Conservation (phyloP, 2,797 vertebrate species). For the Cygnus olor region DNA sequence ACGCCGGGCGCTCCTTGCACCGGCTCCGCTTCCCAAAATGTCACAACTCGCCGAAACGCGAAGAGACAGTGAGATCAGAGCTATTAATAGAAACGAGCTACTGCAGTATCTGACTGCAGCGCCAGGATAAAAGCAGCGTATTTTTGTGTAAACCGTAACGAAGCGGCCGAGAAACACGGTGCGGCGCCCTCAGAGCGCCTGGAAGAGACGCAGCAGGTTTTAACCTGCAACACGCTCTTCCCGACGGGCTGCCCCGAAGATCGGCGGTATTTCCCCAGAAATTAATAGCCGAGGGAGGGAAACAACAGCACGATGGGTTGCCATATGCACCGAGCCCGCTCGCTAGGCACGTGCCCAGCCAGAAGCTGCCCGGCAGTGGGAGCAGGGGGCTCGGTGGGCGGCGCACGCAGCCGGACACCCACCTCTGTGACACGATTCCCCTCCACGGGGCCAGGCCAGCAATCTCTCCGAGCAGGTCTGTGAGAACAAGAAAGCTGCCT, state of each 20-base stretch:
- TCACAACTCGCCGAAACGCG: slow-evolving; percentile 15
- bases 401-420: too few species aligned
- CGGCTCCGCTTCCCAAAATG: neutral
- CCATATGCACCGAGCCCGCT: too few species aligned
- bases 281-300: accelerated
- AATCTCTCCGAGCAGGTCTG: too few species aligned
- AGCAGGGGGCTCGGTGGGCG: too few species aligned
- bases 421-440: too few species aligned
- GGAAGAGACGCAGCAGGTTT: neutral
- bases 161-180: accelerated
- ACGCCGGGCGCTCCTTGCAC: neutral
- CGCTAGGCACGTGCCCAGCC: neutral
- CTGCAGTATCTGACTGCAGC: slow-evolving; percentile 70
- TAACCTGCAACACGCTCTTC: accelerated
- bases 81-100: slow-evolving; percentile 70
- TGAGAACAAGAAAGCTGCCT: too few species aligned
- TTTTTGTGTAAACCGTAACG: neutral
- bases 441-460: too few species aligned
- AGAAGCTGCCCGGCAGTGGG: too few species aligned
- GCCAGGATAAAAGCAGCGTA: neutral
- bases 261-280: neutral
- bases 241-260: neutral
- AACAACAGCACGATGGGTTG: accelerated
- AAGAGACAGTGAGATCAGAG: slow-evolving; percentile 56
- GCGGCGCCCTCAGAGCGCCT: accelerated